Conservation (phyloP, 2,113 vertebrate genomes). For the Nothobranchius furzeri region DNA sequence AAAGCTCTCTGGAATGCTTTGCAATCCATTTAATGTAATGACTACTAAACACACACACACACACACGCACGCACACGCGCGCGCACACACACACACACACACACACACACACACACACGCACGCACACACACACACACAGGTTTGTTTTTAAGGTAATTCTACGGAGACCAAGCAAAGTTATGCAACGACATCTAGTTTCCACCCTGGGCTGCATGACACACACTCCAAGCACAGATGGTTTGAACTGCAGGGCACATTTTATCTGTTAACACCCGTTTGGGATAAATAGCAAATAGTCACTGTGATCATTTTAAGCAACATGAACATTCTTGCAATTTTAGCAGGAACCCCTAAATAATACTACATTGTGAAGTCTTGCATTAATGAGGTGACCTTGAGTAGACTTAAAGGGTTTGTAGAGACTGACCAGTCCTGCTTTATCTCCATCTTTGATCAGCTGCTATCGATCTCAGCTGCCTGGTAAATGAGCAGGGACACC, state of each 20-base stretch:
- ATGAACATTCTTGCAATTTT: slow-evolving; percentile 4
- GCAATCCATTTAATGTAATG: slow-evolving; percentile 54
- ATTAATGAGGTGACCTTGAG: slow-evolving; percentile 53
- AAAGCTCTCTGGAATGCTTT: slow-evolving; percentile 42
- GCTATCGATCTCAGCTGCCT: slow-evolving; percentile 61
- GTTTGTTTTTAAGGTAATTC: slow-evolving; percentile 16
- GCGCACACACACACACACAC: no score
- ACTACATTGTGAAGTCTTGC: neutral
- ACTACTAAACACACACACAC: slow-evolving; percentile 24
- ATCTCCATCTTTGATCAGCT: slow-evolving; percentile 61
- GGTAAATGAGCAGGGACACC: slow-evolving; percentile 56
- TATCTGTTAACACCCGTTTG: neutral
- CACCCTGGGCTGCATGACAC: slow-evolving; percentile 19
- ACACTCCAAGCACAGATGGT: slow-evolving; percentile 20
- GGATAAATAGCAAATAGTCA: neutral
- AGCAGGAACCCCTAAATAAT: neutral
- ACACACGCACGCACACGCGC: neutral
- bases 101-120: neutral
- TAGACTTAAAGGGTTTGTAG: slow-evolving; percentile 25
- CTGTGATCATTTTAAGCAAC: neutral
- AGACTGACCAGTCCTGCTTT: slow-evolving; percentile 48
- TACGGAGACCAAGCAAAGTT: slow-evolving; percentile 24
- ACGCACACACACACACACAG: neutral
- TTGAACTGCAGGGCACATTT: neutral
- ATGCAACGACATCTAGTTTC: slow-evolving; percentile 6